Base-by-base conservation (phyloP, 2,113 vertebrate genomes). In the Boulengeromyrus knoepffleri region DNA sequence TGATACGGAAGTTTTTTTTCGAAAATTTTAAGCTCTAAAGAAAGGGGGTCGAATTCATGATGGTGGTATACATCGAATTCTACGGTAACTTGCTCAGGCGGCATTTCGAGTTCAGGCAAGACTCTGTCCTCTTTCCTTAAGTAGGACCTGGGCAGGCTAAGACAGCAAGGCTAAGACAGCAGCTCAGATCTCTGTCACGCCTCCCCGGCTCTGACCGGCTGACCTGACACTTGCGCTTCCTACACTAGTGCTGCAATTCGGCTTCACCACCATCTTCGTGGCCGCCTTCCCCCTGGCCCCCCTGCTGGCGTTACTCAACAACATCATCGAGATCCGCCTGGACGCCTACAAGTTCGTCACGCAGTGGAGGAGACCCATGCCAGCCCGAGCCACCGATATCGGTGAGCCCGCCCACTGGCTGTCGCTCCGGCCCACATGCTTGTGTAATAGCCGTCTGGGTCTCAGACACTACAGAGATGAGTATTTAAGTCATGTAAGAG, bases 291-390 rank as follows among this genome's bases (percentile, higher is more conserved):
- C 99, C 0, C 93, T 99, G 95, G 99, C 99, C 31, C 99, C 99
- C 52, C 97, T 99, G 17, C 95, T 99, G 89, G 99, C 99, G 12
- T 92, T 99, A 91, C 97, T 99, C 42, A 99, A 99, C 94, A 99
- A 99, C 90, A 98, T 99, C 93, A 99, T 99, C 62, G 99, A 99
- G 93, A 99, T 99, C 89, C 97, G 98, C 39, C 95, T 99, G 24
- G 99, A 99, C n/a, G 98, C 98, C 0, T 99, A 99, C 95, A 99
- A 99, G 94, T 99, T 99, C 93, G 98, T 99, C 90, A 99, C 98
- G 0, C 98, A 99, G 93, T 99, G 98, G 99, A 94, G 99, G 91
- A 96, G 99, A 89, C 98, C 99, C 19, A 97, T 99, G 96, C 98
- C 99, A 17, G 98, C 98, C 24, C 96, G 98, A 91, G 98, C 99